Percentiles rank a stretch among this genome's conserved stretches.
These are phyloP conservation scores for Sphaeramia orbicularis DNA, from an alignment of 2,797 vertebrate genomes.

Conservation along the genomic window DNA sequence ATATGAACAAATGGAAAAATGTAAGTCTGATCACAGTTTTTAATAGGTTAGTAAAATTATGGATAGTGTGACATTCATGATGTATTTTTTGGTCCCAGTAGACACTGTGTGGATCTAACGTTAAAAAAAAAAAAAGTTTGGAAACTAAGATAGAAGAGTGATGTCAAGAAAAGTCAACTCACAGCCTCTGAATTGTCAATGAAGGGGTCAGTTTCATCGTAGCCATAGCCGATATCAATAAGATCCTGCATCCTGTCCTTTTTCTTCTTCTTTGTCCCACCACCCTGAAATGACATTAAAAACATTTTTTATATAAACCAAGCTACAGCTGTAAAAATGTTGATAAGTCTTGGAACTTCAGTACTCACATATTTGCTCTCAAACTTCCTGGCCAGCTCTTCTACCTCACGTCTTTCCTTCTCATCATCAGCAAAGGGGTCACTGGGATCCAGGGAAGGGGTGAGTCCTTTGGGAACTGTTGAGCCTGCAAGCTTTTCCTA, in stretches of 20 bases:
- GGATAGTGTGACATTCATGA: too few species aligned
- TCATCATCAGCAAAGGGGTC: slow-evolving; percentile 94
- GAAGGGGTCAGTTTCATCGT: slow-evolving; percentile 97
- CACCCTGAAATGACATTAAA: slow-evolving; percentile 81
- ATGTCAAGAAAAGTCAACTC: slow-evolving; percentile 75
- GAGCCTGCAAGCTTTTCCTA: slow-evolving; percentile 82
- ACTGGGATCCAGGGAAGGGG: slow-evolving; percentile 81
- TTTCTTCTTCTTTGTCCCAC: slow-evolving; percentile 90
- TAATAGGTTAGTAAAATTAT: too few species aligned
- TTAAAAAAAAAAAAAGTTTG: too few species aligned
- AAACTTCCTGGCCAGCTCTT: slow-evolving; percentile 94
- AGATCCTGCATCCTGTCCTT: slow-evolving; percentile 97
- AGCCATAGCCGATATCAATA: slow-evolving; percentile 97
- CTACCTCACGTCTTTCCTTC: slow-evolving; percentile 90
- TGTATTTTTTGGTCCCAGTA: too few species aligned
- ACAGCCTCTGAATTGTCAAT: slow-evolving; percentile 99
- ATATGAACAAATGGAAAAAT: too few species aligned
- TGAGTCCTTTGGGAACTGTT: slow-evolving; percentile 73
- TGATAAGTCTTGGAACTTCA: background rate
- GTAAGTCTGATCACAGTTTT: too few species aligned
- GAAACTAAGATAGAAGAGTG: background rate
- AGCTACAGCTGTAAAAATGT: background rate
- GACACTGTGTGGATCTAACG: too few species aligned
- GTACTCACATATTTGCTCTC: slow-evolving; percentile 96
- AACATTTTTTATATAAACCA: background rate